Percentiles rank a stretch among this genome's conserved stretches.
These are phyloP conservation scores for Enteromius mattozi DNA, from an alignment of 2,797 vertebrate species.

Conservation along the genomic window DNA sequence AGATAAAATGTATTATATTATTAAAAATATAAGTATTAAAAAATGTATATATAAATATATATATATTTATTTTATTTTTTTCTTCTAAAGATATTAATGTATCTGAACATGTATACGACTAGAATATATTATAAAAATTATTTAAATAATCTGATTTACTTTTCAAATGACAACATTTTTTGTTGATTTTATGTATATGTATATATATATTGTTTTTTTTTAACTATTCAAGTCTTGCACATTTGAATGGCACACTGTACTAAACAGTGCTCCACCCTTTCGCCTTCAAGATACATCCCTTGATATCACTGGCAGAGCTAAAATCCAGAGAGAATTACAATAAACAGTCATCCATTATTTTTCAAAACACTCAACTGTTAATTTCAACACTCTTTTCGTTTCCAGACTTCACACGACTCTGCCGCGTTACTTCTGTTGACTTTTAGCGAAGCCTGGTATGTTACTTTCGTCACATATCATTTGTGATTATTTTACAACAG, in stretches of 20 bases:
- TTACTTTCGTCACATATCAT: conserved; percentile 45
- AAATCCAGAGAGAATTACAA: conserved; percentile 27
- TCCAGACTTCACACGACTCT: conserved; percentile 6
- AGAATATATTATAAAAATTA: too few relatives aligned
- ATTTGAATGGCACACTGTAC: conserved; percentile 4
- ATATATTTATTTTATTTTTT: too few relatives aligned
- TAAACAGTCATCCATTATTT: conserved; percentile 38
- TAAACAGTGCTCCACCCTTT: conserved; percentile 3
- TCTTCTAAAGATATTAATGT: not conserved
- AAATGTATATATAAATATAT: too few relatives aligned
- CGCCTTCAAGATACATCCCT: not conserved
- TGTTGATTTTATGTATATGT: too few relatives aligned
- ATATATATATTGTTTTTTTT: not conserved
- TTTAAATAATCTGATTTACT: not conserved
- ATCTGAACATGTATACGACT: not conserved
- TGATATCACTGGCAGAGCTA: not conserved
- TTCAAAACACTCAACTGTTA: conserved; percentile 16
- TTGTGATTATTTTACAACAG: conserved; percentile 49
- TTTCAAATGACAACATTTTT: not conserved
- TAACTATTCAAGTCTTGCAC: conserved; percentile 11
- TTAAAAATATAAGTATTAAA: not conserved
- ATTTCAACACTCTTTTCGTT: not conserved
- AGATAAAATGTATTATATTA: not conserved
- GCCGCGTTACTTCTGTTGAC: not conserved
- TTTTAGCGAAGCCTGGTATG: conserved; percentile 21